Evolutionary conservation across 2,888 invertebrate genomes (phyloP).

Genomic region (Drosophila nigricruria): DNA sequence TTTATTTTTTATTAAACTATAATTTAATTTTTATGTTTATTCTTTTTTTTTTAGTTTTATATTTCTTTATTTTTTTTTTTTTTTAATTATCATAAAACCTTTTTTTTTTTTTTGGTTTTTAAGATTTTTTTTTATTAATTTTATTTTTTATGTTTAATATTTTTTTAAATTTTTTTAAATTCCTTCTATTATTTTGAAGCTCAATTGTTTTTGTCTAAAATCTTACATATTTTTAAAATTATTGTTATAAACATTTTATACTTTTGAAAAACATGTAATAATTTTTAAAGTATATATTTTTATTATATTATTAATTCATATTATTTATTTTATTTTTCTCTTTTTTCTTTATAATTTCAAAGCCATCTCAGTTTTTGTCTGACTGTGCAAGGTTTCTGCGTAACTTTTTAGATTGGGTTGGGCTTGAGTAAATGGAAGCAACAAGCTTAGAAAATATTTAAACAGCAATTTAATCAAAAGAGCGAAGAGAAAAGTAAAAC

Average conservation of each 20-base stretch:
- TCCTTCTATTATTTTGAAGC: not conserved
- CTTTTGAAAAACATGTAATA: too few relatives aligned
- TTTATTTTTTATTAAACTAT: not conserved
- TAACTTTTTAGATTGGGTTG: not conserved
- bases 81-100: too few relatives aligned
- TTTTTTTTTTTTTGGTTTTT: too few relatives aligned
- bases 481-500: not conserved
- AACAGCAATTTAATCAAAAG: constrained; percentile 71
- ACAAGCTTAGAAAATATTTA: constrained; percentile 67
- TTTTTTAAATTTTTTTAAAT: too few relatives aligned
- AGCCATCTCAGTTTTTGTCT: not conserved
- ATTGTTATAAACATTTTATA: too few relatives aligned
- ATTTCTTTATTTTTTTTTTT: not conserved
- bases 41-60: not conserved
- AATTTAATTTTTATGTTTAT: not conserved
- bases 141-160: too few relatives aligned
- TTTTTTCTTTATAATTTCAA: not conserved
- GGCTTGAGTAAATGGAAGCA: constrained; percentile 13
- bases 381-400: constrained; percentile 21
- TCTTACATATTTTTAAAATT: not conserved
- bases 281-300: too few relatives aligned
- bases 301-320: not conserved
- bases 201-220: not conserved
- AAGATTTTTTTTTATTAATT: not conserved
- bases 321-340: not conserved